Conservation (phyloP, 2,888 invertebrate genomes). For the Ectobius pallidus region DNA sequence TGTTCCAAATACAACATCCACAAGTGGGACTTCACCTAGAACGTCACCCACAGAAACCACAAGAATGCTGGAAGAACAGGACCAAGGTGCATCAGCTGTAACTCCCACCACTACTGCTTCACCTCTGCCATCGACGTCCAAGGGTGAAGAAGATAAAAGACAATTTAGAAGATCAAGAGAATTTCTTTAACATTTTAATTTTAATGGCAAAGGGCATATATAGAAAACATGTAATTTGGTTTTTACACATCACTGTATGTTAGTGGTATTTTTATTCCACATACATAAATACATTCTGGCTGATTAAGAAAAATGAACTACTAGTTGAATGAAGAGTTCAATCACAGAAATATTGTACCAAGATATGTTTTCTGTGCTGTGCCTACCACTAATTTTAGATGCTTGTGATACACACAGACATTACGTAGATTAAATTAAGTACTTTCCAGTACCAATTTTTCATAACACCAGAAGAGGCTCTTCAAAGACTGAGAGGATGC, state of each 20-base stretch:
- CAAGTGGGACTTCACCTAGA: slow-evolving; percentile 49
- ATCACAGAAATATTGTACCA: not conserved
- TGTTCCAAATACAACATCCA: slow-evolving; percentile 54
- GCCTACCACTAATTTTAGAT: slow-evolving; percentile 25
- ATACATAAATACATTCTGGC: no score
- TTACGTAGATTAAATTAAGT: not conserved
- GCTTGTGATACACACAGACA: not conserved
- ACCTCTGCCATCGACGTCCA: slow-evolving; percentile 54
- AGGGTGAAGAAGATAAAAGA: slow-evolving; percentile 47
- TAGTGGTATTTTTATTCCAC: not conserved
- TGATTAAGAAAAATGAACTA: no score
- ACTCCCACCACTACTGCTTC: slow-evolving; percentile 38
- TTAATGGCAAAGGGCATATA: slow-evolving; percentile 3
- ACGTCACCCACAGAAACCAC: slow-evolving; percentile 61
- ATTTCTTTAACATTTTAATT: slow-evolving; percentile 52
- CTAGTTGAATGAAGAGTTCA: no score
- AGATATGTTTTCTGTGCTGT: slow-evolving; percentile 12
- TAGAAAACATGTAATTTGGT: not conserved
- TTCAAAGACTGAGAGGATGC: slow-evolving; percentile 5
- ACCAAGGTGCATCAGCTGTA: slow-evolving; percentile 31
- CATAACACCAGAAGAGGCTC: slow-evolving; percentile 20
- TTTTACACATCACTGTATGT: not conserved
- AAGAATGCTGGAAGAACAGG: slow-evolving; percentile 55
- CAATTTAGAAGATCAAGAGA: slow-evolving; percentile 54
- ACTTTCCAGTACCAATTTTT: slow-evolving; percentile 1